Conservation (phyloP, 2,888 invertebrate species). For the Timema cristinae region DNA sequence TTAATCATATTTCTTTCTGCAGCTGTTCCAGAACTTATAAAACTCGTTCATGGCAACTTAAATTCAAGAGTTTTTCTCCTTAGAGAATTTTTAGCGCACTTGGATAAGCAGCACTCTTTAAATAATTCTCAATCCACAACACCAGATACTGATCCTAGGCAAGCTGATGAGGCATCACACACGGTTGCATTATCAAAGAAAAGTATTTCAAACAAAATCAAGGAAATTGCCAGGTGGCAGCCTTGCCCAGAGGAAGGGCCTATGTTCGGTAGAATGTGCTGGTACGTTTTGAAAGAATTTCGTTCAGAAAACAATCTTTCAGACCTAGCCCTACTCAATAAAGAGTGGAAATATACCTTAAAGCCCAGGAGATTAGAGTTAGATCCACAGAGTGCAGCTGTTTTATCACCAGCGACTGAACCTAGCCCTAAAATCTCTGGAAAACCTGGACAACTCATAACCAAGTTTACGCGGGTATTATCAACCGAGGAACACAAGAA, state of each 20-base stretch:
- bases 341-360: too few relatives aligned
- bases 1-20: constrained; percentile 7
- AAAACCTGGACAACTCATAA: too few relatives aligned
- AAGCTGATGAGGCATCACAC: too few relatives aligned
- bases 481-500: too few relatives aligned
- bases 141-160: too few relatives aligned
- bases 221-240: constrained; percentile 58
- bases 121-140: too few relatives aligned
- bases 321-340: constrained; percentile 17
- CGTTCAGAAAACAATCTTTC: constrained; percentile 22
- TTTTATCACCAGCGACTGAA: too few relatives aligned
- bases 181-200: constrained; percentile 18
- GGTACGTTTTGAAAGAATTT: constrained; percentile 52
- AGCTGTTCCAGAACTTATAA: constrained; percentile 59
- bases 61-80: constrained; percentile 55
- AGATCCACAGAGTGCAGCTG: too few relatives aligned
- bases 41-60: constrained; percentile 62
- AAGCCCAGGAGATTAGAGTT: too few relatives aligned
- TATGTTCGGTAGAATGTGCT: constrained; percentile 56
- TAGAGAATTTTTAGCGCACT: constrained; percentile 58
- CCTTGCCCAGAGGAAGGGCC: constrained; percentile 52
- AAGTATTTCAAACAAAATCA: constrained; percentile 49
- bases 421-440: too few relatives aligned
- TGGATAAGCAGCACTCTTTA: constrained; percentile 45
- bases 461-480: too few relatives aligned